phyloP scores from a whole-genome alignment of 1,140 invertebrate genomes.

The Brachionus rubens region DNA sequence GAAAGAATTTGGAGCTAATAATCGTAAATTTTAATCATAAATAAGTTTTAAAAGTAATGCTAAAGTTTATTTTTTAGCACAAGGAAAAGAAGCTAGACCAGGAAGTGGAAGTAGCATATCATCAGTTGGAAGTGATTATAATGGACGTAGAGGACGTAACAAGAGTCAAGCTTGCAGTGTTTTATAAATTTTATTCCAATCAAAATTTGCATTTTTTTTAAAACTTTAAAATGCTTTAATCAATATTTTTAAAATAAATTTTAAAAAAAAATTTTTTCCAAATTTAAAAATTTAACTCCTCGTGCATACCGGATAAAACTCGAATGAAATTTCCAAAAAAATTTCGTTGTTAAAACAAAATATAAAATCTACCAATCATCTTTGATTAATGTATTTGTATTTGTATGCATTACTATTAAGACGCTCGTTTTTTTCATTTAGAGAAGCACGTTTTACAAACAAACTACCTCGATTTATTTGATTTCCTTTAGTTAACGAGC shows the following conservation, averaged over 20 bases:
- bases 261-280: no score
- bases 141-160: neutral
- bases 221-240: neutral
- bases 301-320: no score
- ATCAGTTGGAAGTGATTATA: conserved; percentile 18
- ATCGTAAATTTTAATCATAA: neutral
- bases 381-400: neutral
- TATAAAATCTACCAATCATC: no score
- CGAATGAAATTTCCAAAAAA: no score
- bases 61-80: neutral
- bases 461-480: neutral
- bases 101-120: conserved; percentile 15
- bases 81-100: conserved; percentile 16
- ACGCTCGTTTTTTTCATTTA: neutral
- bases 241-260: neutral
- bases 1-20: neutral
- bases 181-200: neutral
- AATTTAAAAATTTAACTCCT: no score
- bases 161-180: conserved; percentile 38
- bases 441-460: neutral
- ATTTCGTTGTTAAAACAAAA: no score
- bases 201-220: neutral
- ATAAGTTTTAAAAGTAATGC: neutral
- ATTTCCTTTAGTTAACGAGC: neutral
- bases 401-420: neutral